Base-by-base conservation (phyloP, 2,113 vertebrate species). In the Dipodomys ordii region DNA sequence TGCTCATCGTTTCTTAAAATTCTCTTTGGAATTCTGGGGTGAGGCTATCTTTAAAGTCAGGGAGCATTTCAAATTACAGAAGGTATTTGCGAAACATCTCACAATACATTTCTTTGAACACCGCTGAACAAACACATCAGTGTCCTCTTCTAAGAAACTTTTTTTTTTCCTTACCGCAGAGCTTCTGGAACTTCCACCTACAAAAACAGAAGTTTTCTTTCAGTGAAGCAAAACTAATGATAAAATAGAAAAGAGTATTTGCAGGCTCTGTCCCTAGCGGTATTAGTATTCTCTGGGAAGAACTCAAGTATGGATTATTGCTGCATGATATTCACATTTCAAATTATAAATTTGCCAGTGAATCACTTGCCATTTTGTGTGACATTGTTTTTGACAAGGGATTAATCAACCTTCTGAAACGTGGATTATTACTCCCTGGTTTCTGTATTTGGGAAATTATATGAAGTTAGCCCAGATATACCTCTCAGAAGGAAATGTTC, bases 171-270 rank as follows among this genome's bases (percentile, higher is more conserved):
- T 98, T 97, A 99, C 92, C 98, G 98, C 85, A 99, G 97, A 64
- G 97, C 98, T 93, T 98, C 98, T 78, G 98, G 98, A 78, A 99
- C 94, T 69, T 98, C 98, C 95, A 99, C 98, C 98, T 99, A 93
- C 0, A 82, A 98, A 97, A 97, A 13, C 0, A 81, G 68, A 46
- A n/a, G 44, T 91, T 65, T 23, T 49, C 77, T 90, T 92, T 96
- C 92, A 92, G 25, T 97, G 85, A 97, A 96, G 88, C 80, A 91
- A n/a, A 30, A 91, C 2, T 85, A 32, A 32, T 6, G n/a, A 81
- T 68, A 60, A 73, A 69, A 39, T 9, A 28, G 49, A 90, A 93
- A 65, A 13, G 20, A 32, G 4, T 20, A 76, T 16, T 35, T n/a
- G 3, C 62, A 60, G 57, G 6, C 11, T 35, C 13, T 65, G 67